Percentiles rank a stretch among this genome's conserved stretches.
Conservation (phyloP, 2,888 invertebrate genomes). For the Meteorus colon region DNA sequence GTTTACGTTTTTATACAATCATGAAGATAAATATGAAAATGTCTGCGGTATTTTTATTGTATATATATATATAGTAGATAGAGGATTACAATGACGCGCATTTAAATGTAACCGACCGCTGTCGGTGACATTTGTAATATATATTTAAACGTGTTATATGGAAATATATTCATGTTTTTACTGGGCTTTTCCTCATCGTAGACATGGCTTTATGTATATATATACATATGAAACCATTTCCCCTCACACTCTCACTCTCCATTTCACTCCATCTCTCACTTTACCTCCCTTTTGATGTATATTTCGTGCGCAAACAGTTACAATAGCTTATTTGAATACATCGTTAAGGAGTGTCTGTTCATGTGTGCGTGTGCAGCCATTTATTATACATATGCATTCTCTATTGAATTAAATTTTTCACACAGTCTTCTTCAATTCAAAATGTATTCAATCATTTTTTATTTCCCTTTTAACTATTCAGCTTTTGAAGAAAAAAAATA, state of each 20-base stretch:
- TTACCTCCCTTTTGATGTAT: conserved; percentile 38
- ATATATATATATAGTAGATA: background rate
- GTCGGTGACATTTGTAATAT: conserved; percentile 71
- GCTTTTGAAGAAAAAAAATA: background rate
- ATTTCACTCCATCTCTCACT: conserved; percentile 42
- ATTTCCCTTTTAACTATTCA: background rate
- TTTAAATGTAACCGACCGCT: conserved; percentile 72
- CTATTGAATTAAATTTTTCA: conserved; percentile 12
- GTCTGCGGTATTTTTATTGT: background rate
- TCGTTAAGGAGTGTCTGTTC: conserved; percentile 45
- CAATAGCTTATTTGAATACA: conserved; percentile 70
- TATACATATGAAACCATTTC: conserved; percentile 36
- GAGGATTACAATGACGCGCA: conserved; percentile 56
- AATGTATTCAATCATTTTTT: background rate
- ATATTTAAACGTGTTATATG: conserved; percentile 71
- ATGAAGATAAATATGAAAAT: background rate
- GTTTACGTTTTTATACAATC: background rate
- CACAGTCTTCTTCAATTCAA: background rate
- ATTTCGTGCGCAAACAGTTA: conserved; percentile 58
- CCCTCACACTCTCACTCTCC: conserved; percentile 29
- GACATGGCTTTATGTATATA: background rate
- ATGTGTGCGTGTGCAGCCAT: background rate
- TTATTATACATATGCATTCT: conserved; percentile 23
- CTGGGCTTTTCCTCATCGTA: conserved; percentile 61
- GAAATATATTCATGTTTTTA: conserved; percentile 73